Evolutionary conservation across 2,888 invertebrate genomes (phyloP), one percentile per base, ranked within the genome.

Genomic region (Augiades crinisus): DNA sequence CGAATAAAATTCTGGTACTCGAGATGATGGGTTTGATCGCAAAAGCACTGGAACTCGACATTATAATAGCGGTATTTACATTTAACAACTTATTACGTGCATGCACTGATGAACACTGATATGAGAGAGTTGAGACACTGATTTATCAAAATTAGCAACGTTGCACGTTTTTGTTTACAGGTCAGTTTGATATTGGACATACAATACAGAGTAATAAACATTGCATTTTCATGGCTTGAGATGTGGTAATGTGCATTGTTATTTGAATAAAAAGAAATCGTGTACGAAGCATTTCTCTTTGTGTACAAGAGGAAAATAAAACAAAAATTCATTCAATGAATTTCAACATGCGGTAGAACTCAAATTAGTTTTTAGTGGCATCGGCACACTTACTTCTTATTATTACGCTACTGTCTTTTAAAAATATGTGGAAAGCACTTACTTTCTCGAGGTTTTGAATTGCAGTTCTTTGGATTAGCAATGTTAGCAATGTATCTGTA

Each of bases 1-100:
- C 92, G 55, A 94, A 75, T 17, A 92, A 85, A 55, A 95, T 94
- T 56, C 95, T 90, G 34, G 92, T 89, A 44, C 91, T 88, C 1
- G 94, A 93, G 38, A 91, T 85, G 5, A 85, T 65, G 8, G 82
- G 73, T 57, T 73, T 80, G n/a, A 84, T 60, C 10, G 78, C 74
- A 47, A 74, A 58, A 36, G 67, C 53, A 41, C 59, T 61, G 49
- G 68, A 52, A 41, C 57, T 62, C 45, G 80, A 70, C 85, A 86
- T 85, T 47, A 49, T 60, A 24, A 10, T 10, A 4, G 27, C n/a
- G n/a, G n/a, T n/a, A n/a, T n/a, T n/a, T n/a, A n/a, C n/a, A n/a
- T n/a, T n/a, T n/a, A n/a, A n/a, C n/a, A n/a, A 30, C 43, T 40
- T 5, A 22, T 13, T 14, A 40, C 12, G 12, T 31, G 8, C 12